Percentiles rank a stretch among this genome's conserved stretches.
Conservation (phyloP, 2,113 vertebrate species). For the Octodon degus region DNA sequence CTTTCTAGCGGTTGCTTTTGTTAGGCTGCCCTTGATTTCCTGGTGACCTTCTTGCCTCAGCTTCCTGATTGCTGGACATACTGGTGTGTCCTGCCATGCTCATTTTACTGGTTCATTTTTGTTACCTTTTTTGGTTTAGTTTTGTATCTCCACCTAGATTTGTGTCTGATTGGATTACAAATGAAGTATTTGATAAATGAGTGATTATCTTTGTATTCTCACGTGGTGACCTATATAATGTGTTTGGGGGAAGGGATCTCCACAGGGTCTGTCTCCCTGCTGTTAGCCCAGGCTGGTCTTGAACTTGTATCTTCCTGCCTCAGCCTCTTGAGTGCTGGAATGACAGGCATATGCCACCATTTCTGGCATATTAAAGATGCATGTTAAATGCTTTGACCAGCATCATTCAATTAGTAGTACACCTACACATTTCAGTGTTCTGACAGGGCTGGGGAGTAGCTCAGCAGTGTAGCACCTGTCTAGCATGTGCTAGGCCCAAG, state of each 20-base stretch:
- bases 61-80: background rate
- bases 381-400: slow-evolving; percentile 4
- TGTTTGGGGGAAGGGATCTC: background rate
- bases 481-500: background rate
- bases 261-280: background rate
- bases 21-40: background rate
- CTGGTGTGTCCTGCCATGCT: background rate
- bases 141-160: background rate
- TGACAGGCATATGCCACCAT: background rate
- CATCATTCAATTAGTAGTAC: slow-evolving; percentile 20
- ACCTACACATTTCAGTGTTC: background rate
- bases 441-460: background rate
- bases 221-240: background rate
- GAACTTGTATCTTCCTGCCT: background rate
- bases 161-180: slow-evolving; percentile 11
- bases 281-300: background rate
- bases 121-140: background rate
- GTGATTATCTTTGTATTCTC: background rate
- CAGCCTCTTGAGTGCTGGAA: background rate
- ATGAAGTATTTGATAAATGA: slow-evolving; percentile 40
- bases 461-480: background rate
- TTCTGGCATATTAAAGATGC: background rate
- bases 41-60: background rate
- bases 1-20: background rate
- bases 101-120: background rate